Conservation (phyloP, 2,113 vertebrate genomes). For the Podarcis muralis region DNA sequence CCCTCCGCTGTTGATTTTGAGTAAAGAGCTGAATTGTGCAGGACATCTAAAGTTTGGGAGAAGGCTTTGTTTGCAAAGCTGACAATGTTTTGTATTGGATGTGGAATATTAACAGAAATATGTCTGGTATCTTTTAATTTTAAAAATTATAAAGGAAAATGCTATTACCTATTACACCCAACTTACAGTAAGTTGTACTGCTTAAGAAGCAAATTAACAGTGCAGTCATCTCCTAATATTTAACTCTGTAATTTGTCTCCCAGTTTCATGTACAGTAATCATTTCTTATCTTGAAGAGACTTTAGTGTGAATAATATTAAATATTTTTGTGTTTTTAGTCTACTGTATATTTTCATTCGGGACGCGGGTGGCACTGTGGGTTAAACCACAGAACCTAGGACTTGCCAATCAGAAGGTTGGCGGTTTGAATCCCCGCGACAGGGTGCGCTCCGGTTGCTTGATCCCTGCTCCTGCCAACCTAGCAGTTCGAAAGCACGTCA, state of each 20-base stretch:
- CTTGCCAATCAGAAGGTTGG: too few species aligned
- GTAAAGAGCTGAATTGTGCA: neutral
- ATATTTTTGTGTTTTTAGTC: neutral
- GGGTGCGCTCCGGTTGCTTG: too few species aligned
- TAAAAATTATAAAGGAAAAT: neutral
- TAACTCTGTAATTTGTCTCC: too few species aligned
- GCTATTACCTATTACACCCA: neutral
- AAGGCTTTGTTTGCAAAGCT: neutral
- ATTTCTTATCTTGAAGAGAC: neutral
- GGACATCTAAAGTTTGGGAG: neutral
- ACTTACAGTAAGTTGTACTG: neutral
- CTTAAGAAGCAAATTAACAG: neutral
- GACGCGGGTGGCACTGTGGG: too few species aligned
- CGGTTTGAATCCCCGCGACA: too few species aligned
- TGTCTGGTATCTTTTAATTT: neutral
- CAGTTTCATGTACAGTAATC: too few species aligned
- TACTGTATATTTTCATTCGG: too few species aligned
- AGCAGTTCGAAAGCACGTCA: too few species aligned
- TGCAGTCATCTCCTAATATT: neutral
- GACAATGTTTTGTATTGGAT: neutral
- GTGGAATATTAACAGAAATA: slow-evolving; percentile 14
- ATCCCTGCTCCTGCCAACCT: too few species aligned
- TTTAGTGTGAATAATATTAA: neutral
- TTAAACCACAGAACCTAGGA: too few species aligned
- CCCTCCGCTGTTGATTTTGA: neutral